Evolutionary conservation across 2,797 vertebrate genomes (phyloP).

Genomic region (Anguilla obscura): DNA sequence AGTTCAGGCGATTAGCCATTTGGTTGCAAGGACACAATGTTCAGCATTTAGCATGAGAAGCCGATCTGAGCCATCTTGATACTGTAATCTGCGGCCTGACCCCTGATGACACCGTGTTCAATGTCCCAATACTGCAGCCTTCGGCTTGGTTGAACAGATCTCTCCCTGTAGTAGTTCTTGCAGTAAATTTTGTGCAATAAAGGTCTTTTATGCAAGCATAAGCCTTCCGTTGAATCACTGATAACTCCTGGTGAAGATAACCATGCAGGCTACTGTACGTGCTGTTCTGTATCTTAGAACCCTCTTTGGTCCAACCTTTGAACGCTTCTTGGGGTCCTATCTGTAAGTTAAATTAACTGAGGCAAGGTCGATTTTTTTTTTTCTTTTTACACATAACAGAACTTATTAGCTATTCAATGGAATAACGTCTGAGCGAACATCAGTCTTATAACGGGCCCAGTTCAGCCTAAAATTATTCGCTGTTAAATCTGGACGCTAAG

Average conservation of each 20-base stretch:
- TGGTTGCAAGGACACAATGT: neutral
- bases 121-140: neutral
- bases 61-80: neutral
- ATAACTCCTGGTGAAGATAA: neutral
- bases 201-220: neutral
- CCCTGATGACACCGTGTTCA: neutral
- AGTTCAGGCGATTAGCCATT: neutral
- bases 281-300: neutral
- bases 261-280: neutral
- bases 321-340: neutral
- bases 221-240: neutral
- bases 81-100: neutral
- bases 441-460: neutral
- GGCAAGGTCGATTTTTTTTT: neutral
- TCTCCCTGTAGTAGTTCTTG: neutral
- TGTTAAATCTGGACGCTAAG: neutral
- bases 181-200: neutral
- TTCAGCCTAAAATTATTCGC: neutral
- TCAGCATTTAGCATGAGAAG: no score
- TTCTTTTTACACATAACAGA: neutral
- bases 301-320: neutral
- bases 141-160: neutral
- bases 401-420: neutral
- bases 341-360: neutral
- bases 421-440: neutral